Evolutionary conservation across 2,113 vertebrate genomes (phyloP).

Genomic region (Erythrocebus patas): DNA sequence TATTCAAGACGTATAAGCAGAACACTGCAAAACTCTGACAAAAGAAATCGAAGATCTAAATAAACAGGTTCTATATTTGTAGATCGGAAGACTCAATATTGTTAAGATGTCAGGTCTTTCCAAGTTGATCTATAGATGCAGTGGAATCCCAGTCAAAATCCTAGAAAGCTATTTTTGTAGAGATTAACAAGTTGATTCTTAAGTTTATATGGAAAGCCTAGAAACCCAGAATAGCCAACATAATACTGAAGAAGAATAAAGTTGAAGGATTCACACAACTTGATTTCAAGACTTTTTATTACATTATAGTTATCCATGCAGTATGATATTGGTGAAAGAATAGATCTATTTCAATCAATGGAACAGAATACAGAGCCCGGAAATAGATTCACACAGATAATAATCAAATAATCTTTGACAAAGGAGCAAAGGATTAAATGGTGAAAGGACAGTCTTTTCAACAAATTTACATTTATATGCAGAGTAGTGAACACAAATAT

Average conservation of each 20-base stretch:
- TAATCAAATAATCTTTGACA: not conserved
- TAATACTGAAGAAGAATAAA: not conserved
- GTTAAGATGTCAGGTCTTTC: not conserved
- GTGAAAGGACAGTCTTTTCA: not conserved
- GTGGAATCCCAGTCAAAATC: not conserved
- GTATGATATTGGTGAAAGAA: not conserved
- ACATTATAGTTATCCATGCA: not conserved
- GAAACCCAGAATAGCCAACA: not conserved
- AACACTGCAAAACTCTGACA: not conserved
- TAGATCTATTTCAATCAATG: not conserved
- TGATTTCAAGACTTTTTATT: not conserved
- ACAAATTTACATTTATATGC: not conserved
- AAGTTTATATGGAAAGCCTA: not conserved
- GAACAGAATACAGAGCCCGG: not conserved
- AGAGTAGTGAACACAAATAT: not conserved
- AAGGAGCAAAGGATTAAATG: not conserved
- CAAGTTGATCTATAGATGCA: not conserved
- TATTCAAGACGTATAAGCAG: not conserved
- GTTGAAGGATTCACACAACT: not conserved
- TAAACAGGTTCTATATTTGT: not conserved
- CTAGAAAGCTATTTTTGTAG: not conserved
- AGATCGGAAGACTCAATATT: not conserved
- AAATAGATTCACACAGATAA: not conserved
- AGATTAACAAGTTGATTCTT: not conserved
- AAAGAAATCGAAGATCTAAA: not conserved